Evolutionary conservation across 2,113 vertebrate genomes (phyloP), one percentile per base, ranked within the genome.

Genomic region (Cavia aperea): DNA sequence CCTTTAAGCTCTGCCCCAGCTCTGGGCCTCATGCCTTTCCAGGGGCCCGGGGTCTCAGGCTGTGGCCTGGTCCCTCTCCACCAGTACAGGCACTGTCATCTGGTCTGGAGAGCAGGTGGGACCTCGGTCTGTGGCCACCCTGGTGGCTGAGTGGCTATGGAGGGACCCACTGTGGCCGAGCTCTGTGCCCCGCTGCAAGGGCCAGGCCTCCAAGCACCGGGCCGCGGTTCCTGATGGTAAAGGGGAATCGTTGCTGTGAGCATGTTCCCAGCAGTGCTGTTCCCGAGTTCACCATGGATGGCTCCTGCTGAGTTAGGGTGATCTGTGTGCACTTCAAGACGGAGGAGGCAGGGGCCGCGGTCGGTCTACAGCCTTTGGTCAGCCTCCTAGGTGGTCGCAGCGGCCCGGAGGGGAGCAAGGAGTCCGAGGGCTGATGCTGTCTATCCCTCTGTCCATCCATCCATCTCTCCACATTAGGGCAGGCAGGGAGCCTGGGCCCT

Each of bases 121-220:
- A 4, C 2, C 1, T n/a, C 6, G 0, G n/a, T 3, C 51, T 46
- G 10, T 72, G 84, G 68, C 33, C 18, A 0, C 36, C 66, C 33
- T 63, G 56, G 36, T 0, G 14, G 65, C 65, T 36, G 65, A 33
- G 33, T 15, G 6, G 65, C 5, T 31, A 86, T 73, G 56, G 4
- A 63, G 39, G 54, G 26, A 14, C 9, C 51, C 51, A 54, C 49
- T 19, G 31, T 36, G 60, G 16, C 70, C 54, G 11, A 7, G 16
- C 36, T n/a, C 8, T 0, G 4, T 2, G 33, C 79, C 39, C 70
- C 70, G 16, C 3, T 33, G 29, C 24, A 9, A 1, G 31, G 5
- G 14, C 33, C 77, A 18, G 4, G 33, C 29, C 63, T 49, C 19
- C 0, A 0, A 13, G 0, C 31, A 5, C 5, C 0, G 0, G 3